A percentile compares a stretch with the other conserved stretches of the same genome.
phyloP scores from a whole-genome alignment of 2,888 invertebrate species.

The Phrixothrix hirtus region DNA sequence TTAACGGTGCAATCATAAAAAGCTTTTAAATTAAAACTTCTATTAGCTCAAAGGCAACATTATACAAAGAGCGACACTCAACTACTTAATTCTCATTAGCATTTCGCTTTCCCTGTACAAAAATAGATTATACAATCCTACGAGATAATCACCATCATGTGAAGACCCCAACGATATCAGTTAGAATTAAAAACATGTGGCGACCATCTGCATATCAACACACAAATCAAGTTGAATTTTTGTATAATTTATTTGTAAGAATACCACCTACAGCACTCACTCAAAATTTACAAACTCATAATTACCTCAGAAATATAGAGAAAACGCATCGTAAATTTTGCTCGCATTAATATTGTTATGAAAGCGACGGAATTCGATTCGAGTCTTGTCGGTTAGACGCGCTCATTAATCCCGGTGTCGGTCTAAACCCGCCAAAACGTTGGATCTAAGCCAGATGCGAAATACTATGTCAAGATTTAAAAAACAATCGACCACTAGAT shows the following conservation, averaged over 20 bases:
- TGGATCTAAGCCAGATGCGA: constrained; percentile 29
- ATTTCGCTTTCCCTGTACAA: constrained; percentile 8
- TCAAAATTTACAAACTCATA: constrained; percentile 12
- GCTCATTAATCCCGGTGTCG: constrained; percentile 36
- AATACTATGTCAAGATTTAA: constrained; percentile 19
- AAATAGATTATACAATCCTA: constrained; percentile 22
- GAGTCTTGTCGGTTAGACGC: constrained; percentile 34
- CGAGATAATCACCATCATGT: constrained; percentile 23
- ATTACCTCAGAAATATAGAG: constrained; percentile 10
- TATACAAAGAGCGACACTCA: constrained; percentile 14
- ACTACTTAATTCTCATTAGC: constrained; percentile 21
- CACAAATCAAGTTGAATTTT: constrained; percentile 9
- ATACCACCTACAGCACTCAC: not conserved
- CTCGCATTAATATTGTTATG: constrained; percentile 36
- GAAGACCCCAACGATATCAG: constrained; percentile 20
- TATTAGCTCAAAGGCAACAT: constrained; percentile 2
- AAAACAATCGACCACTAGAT: constrained; percentile 10
- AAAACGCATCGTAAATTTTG: constrained; percentile 29
- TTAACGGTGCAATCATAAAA: constrained; percentile 2
- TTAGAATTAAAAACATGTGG: constrained; percentile 24
- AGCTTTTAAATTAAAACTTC: constrained; percentile 12
- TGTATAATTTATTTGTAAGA: constrained; percentile 8
- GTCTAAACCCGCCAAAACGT: constrained; percentile 19
- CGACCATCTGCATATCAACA: constrained; percentile 21
- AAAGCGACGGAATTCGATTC: constrained; percentile 39